A percentile compares a stretch with the other conserved stretches of the same genome.
phyloP scores from a whole-genome alignment of 1,140 invertebrate genomes.

The Akabosia matsudoensis region DNA sequence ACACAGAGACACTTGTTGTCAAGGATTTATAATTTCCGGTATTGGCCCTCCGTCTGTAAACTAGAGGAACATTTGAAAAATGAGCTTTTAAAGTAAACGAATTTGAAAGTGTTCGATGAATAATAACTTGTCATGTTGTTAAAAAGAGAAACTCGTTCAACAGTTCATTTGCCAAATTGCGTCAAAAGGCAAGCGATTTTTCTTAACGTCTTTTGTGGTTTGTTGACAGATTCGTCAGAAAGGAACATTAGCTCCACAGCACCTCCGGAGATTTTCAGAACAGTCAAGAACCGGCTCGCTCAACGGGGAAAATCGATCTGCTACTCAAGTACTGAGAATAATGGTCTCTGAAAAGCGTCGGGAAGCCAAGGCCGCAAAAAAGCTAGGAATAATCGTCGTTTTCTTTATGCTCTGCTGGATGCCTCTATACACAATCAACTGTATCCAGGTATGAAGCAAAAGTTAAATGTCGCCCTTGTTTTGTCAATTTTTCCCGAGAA shows the following conservation, averaged over 20 bases:
- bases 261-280: slow-evolving; percentile 31
- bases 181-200: not conserved
- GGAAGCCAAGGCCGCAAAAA: slow-evolving; percentile 88
- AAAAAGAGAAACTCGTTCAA: not conserved
- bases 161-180: not conserved
- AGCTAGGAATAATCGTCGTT: slow-evolving; percentile 80
- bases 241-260: slow-evolving; percentile 42
- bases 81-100: too few species aligned
- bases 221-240: slow-evolving; percentile 45
- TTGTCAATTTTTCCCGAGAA: too few species aligned
- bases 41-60: too few species aligned
- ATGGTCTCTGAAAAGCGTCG: slow-evolving; percentile 73
- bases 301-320: slow-evolving; percentile 40
- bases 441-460: slow-evolving; percentile 63
- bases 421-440: slow-evolving; percentile 86
- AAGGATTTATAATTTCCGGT: too few species aligned
- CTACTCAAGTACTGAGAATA: slow-evolving; percentile 64
- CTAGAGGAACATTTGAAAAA: too few species aligned
- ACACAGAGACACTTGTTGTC: too few species aligned
- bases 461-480: too few species aligned
- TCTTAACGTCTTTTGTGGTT: not conserved
- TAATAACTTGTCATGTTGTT: not conserved
- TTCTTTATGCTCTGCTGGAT: slow-evolving; percentile 93
- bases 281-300: slow-evolving; percentile 42
- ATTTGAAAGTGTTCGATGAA: too few species aligned